A percentile compares a stretch with the other conserved stretches of the same genome.
phyloP scores from a whole-genome alignment of 2,797 vertebrate genomes.

The Erpetoichthys calabaricus region DNA sequence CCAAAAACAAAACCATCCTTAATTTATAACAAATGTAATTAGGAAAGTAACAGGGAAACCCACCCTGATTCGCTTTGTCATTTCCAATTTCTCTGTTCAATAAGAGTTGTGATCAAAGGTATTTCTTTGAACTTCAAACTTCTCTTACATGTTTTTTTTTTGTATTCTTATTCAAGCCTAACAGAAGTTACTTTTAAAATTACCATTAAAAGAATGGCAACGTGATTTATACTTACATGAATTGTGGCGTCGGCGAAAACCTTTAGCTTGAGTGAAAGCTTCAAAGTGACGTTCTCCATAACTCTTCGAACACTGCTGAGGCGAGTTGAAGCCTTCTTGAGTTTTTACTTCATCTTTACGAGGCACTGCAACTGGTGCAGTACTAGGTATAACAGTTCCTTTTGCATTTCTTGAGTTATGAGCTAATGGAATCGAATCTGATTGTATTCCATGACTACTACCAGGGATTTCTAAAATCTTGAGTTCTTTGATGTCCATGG shows the following conservation, averaged over 20 bases:
- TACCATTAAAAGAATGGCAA: too few species aligned
- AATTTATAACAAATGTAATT: too few species aligned
- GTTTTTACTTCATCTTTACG: conserved; percentile 50
- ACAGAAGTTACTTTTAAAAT: too few species aligned
- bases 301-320: conserved; percentile 78
- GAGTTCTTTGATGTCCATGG: conserved; percentile 88
- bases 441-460: conserved; percentile 18
- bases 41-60: too few species aligned
- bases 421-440: conserved; percentile 10
- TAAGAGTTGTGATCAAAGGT: conserved; percentile 12
- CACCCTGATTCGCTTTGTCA: too few species aligned
- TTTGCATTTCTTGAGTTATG: conserved; percentile 20
- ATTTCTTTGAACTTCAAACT: too few species aligned
- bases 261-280: conserved; percentile 62
- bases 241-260: conserved; percentile 82
- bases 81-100: conserved; percentile 3
- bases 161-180: too few species aligned
- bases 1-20: too few species aligned
- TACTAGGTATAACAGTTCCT: conserved; percentile 39
- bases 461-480: conserved; percentile 83
- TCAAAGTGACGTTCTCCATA: conserved; percentile 76
- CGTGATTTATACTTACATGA: conserved; percentile 63
- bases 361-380: conserved; percentile 64
- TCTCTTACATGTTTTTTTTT: too few species aligned
- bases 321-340: conserved; percentile 45